phyloP scores from a whole-genome alignment of 2,888 invertebrate species.

The Cryptus armator region DNA sequence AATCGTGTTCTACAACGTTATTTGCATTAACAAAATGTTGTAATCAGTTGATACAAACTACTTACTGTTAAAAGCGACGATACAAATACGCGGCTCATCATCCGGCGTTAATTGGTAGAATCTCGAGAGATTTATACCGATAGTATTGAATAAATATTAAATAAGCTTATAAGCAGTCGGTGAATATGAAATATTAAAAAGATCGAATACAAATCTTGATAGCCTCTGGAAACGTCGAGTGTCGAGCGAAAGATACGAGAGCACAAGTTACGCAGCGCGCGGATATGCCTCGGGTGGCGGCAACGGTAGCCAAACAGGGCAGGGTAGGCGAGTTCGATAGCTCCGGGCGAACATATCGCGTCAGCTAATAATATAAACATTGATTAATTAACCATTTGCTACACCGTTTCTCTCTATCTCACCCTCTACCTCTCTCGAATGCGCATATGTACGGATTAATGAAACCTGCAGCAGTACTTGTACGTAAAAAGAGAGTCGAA shows the following conservation, averaged over 20 bases:
- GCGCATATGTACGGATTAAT: slow-evolving; percentile 72
- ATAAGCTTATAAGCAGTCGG: background rate
- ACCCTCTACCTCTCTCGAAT: slow-evolving; percentile 40
- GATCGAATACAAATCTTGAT: background rate
- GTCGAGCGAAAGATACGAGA: slow-evolving; percentile 13
- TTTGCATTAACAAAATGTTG: slow-evolving; percentile 60
- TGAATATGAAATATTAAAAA: slow-evolving; percentile 29
- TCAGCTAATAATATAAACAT: slow-evolving; percentile 81
- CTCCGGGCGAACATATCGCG: slow-evolving; percentile 66
- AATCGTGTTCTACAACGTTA: slow-evolving; percentile 50
- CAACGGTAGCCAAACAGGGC: slow-evolving; percentile 68
- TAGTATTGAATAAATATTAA: slow-evolving; percentile 6
- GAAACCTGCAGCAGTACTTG: slow-evolving; percentile 69
- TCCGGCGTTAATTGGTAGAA: slow-evolving; percentile 54
- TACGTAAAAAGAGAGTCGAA: slow-evolving; percentile 17
- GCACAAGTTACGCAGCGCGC: slow-evolving; percentile 23
- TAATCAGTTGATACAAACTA: slow-evolving; percentile 43
- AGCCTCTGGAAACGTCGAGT: background rate
- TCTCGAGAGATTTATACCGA: slow-evolving; percentile 28
- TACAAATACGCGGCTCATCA: slow-evolving; percentile 33
- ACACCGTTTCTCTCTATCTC: slow-evolving; percentile 63
- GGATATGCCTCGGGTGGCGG: slow-evolving; percentile 61
- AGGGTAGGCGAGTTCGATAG: slow-evolving; percentile 57
- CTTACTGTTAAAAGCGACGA: slow-evolving; percentile 2
- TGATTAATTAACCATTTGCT: slow-evolving; percentile 81